These are phyloP conservation scores for Trachelus stipa DNA, from an alignment of 2,888 invertebrate species.

Conservation along the genomic window DNA sequence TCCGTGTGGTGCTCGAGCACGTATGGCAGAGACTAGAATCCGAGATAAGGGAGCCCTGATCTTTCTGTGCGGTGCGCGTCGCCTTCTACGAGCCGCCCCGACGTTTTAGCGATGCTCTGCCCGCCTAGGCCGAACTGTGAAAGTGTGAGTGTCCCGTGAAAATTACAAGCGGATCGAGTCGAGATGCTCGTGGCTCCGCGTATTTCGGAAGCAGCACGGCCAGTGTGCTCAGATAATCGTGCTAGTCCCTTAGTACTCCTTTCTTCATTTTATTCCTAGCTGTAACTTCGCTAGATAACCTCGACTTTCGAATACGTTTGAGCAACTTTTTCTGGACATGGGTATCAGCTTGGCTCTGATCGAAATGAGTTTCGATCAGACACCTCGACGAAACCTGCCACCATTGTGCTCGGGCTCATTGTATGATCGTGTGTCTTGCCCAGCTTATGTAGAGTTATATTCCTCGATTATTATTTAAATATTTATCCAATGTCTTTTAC, in stretches of 20 bases:
- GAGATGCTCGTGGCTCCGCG: slow-evolving; percentile 34
- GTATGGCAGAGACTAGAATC: slow-evolving; percentile 59
- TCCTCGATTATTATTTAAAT: slow-evolving; percentile 7
- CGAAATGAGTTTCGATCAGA: slow-evolving; percentile 23
- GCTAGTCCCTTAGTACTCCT: slow-evolving; percentile 12
- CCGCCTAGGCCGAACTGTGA: slow-evolving; percentile 42
- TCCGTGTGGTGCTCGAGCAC: slow-evolving; percentile 52
- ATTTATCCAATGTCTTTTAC: not conserved
- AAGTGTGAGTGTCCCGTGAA: slow-evolving; percentile 47
- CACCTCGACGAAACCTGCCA: slow-evolving; percentile 28
- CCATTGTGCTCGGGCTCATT: slow-evolving; percentile 34
- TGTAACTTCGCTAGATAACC: slow-evolving; percentile 18
- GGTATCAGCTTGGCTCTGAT: not conserved
- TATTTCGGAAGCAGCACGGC: slow-evolving; percentile 52
- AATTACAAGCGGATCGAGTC: slow-evolving; percentile 27
- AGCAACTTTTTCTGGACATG: not conserved
- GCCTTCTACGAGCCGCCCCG: slow-evolving; percentile 25
- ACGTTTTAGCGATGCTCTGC: slow-evolving; percentile 45
- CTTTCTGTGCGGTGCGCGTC: slow-evolving; percentile 36
- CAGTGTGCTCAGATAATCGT: slow-evolving; percentile 27
- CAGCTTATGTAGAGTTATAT: slow-evolving; percentile 10
- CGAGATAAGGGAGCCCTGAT: slow-evolving; percentile 49
- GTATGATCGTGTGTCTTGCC: not conserved
- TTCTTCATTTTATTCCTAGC: not conserved
- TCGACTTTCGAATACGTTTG: slow-evolving; percentile 5